Base-by-base conservation (phyloP, 2,888 invertebrate genomes). In the Tipula unca region DNA sequence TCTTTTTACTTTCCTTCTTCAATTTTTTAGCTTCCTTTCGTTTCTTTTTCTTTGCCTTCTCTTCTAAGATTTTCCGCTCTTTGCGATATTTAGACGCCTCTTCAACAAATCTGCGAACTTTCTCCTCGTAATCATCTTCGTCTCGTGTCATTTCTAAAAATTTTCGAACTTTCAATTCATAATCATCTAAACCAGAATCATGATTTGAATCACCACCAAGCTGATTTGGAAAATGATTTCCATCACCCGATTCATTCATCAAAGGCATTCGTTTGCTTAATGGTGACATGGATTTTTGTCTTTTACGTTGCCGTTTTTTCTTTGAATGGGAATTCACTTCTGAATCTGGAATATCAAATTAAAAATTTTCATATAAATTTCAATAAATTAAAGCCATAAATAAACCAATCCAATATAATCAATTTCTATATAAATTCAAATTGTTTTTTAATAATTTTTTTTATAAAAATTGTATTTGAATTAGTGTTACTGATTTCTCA, bases 41-140 rank as follows among this genome's bases (percentile, higher is more conserved):
- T 89, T 92, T 92, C 88, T 92, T 92, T 89, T 94, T 94, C 88
- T 94, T 94, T 2, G 92, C 92, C 14, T 93, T 90, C 88, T 94
- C 94, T 88, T 95, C 93, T 91, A 92, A 89, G 2, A 89, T 92
- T 90, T 93, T 94, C 88, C 93, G 93, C 89, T 94, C 94, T 87
- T 94, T 93, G 89, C 95, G 95, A 92, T 95, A 96, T 89, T 95
- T 94, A 36, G 94, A 94, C 0, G 96, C 95, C 88, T 96, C 96
- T 88, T 95, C 96, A 86, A 97, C 91, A 90, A 96, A 95, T 90
- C 95, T 96, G n/a, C 96, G 94, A 86, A 97, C 96, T 92, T 95
- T 96, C 86, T 95, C 95, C 90, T 96, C 96, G 88, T 96, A 97
- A 89, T 96, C 96, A 0, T 96, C 95, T 89, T 96, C 96, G 87